Evolutionary conservation across 1,140 invertebrate species (phyloP).

Genomic region (Frieseomelitta varia): DNA sequence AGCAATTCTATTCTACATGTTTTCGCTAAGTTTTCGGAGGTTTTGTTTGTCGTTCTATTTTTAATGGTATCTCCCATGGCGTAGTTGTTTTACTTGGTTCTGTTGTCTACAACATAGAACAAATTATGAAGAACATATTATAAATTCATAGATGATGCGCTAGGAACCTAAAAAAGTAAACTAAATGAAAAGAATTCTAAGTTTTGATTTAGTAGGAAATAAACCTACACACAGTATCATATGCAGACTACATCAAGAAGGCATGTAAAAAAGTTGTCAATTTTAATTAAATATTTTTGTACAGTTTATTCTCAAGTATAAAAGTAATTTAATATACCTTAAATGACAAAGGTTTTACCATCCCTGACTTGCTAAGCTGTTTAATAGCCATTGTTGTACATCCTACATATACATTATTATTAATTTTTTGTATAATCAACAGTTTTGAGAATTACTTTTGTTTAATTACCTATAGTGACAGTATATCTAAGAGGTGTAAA

Average conservation of each 20-base stretch:
- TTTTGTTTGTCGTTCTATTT: conserved; percentile 54
- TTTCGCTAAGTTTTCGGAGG: conserved; percentile 66
- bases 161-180: not conserved
- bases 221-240: conserved; percentile 60
- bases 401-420: conserved; percentile 36
- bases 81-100: conserved; percentile 57
- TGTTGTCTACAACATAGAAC: conserved; percentile 49
- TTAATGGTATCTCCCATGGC: conserved; percentile 39
- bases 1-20: not conserved
- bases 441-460: not conserved
- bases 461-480: conserved; percentile 89
- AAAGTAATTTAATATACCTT: conserved; percentile 29
- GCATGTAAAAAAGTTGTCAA: conserved; percentile 55
- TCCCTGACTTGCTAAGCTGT: conserved; percentile 47
- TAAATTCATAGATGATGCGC: not conserved
- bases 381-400: conserved; percentile 59
- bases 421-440: not conserved
- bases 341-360: conserved; percentile 42
- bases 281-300: not conserved
- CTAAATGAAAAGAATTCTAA: conserved; percentile 2
- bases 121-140: not conserved
- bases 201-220: not conserved
- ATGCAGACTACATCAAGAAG: conserved; percentile 53
- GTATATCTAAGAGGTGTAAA: conserved; percentile 94
- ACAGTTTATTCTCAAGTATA: conserved; percentile 12